Conservation (phyloP, 1,140 invertebrate genomes). For the Bombus waltoni region DNA sequence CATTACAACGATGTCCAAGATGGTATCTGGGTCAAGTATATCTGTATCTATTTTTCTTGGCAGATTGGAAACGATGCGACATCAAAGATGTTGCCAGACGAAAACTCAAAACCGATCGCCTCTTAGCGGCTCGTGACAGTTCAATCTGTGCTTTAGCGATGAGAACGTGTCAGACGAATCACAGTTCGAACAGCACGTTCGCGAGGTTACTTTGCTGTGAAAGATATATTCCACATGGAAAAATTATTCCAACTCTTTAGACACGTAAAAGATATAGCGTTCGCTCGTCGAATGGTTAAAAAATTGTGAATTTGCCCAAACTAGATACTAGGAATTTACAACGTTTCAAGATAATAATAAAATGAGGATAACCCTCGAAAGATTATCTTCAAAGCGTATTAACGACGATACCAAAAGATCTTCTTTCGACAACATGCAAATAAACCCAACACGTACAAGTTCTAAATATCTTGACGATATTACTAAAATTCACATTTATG, state of each 20-base stretch:
- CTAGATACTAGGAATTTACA: background rate
- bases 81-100: background rate
- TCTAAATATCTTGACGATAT: no score
- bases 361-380: no score
- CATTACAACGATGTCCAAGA: background rate
- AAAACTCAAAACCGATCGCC: conserved; percentile 12
- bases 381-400: no score
- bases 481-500: background rate
- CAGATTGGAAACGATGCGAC: background rate
- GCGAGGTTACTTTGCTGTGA: background rate
- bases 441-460: background rate
- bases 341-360: background rate
- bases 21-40: background rate
- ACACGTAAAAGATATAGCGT: background rate
- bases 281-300: background rate
- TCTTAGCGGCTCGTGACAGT: conserved; percentile 8
- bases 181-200: background rate
- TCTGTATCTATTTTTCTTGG: background rate
- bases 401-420: background rate
- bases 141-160: background rate
- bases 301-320: background rate
- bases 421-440: background rate
- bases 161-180: background rate
- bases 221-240: background rate
- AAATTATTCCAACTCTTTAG: no score